Base-by-base conservation (phyloP, 2,797 vertebrate genomes). In the Xenopus petersii region DNA sequence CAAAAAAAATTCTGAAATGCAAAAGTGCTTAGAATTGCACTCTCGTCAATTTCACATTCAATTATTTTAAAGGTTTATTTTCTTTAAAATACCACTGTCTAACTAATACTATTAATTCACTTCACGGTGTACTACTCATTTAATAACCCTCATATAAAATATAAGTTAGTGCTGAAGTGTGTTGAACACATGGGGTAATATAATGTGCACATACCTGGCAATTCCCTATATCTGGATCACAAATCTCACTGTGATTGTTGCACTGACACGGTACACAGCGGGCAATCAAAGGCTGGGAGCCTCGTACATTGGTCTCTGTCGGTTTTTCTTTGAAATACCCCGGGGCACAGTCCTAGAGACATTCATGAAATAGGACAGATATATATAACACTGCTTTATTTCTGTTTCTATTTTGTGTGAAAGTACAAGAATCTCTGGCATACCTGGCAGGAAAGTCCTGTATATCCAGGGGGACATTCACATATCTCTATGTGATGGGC, bases 361-460 rank as follows among this genome's bases (percentile, higher is more conserved):
- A 1, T 36, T 63, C 30, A 63, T 16, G 67, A 68, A 55, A n/a
- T 49, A 61, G 68, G 73, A 21, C 63, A n/a, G 64, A 5, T 67
- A 67, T 54, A 42, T 56, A 17, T 47, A 75, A 58, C 26, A 30
- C 47, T 47, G 30, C 2, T 26, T 68, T n/a, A 6, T 42, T 42
- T 42, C 8, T 42, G 3, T 36, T 6, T 36, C 33, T 4, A 4
- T 36, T 36, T 0, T 36, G 5, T 42, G 2, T 68, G 9, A n/a
- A 58, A 24, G 24, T 49, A 24, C 2, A 21, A 26, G 3, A 77
- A 51, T 15, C 49, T 51, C 49, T 51, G 11, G 15, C 46, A 16
- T 76, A 98, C 97, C 96, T 98, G 95, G 81, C 97, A 99, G 2
- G 97, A 99, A 66, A 95, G 84, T 59, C 97, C 97, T 0, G 87